Evolutionary conservation across 2,888 invertebrate species (phyloP).

Genomic region (Napeogenes inachia): DNA sequence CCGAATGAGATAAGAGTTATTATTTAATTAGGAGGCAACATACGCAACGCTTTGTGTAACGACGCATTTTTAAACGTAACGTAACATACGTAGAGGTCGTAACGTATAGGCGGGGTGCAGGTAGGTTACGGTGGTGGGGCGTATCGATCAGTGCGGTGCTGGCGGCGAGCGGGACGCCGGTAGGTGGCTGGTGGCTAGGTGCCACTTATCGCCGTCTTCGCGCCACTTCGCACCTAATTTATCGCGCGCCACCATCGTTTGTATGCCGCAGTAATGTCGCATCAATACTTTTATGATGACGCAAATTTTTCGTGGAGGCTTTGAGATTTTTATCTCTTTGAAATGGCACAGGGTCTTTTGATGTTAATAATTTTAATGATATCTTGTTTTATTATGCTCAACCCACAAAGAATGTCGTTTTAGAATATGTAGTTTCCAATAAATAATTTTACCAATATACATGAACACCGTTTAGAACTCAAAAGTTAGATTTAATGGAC

Average conservation of each 20-base stretch:
- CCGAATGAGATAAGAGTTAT: constrained; percentile 11
- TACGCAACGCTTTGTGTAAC: constrained; percentile 4
- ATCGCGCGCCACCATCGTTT: constrained; percentile 44
- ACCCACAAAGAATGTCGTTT: too few species aligned
- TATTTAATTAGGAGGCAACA: constrained; percentile 6
- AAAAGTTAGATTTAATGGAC: too few species aligned
- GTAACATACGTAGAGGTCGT: constrained; percentile 1
- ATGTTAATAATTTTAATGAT: too few species aligned
- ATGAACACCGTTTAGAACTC: too few species aligned
- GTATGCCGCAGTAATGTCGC: constrained; percentile 10
- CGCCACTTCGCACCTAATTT: constrained; percentile 74
- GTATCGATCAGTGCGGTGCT: constrained; percentile 35
- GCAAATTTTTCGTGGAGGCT: constrained; percentile 12
- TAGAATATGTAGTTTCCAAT: too few species aligned
- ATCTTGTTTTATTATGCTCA: too few species aligned
- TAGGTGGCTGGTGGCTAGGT: constrained; percentile 48
- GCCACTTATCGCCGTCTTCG: constrained; percentile 71
- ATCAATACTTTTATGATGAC: constrained; percentile 24
- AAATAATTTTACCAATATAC: too few species aligned
- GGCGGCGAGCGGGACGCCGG: constrained; percentile 24
- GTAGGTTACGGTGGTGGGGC: constrained; percentile 40
- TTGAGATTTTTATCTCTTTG: constrained; percentile 1
- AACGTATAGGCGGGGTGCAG: constrained; percentile 13
- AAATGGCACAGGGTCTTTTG: constrained; percentile 1
- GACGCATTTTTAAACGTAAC: neutral